Evolutionary conservation across 2,113 vertebrate genomes (phyloP).

Genomic region (Paraplagusia blochii): DNA sequence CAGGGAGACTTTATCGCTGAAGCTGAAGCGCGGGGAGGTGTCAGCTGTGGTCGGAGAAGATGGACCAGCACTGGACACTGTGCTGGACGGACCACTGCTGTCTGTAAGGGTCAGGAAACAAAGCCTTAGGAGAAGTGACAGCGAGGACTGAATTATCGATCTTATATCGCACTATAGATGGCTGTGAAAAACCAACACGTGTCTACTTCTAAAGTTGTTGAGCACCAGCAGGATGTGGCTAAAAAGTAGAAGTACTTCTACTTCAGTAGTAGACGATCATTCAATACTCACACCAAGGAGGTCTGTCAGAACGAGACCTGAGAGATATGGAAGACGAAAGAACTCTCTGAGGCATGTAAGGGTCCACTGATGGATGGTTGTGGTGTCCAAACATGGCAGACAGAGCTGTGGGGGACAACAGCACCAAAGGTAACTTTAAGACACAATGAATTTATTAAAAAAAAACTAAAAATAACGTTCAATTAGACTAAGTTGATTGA

Average conservation of each 20-base stretch:
- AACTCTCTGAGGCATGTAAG: conserved; percentile 85
- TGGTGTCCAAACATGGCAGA: conserved; percentile 85
- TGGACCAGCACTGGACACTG: conserved; percentile 92
- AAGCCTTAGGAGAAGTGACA: background rate
- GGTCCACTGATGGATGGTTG: conserved; percentile 81
- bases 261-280: no score
- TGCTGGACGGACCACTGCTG: conserved; percentile 95
- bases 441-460: no score
- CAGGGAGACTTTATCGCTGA: conserved; percentile 81
- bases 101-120: conserved; percentile 76
- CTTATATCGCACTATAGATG: no score
- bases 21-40: conserved; percentile 85
- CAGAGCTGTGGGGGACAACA: conserved; percentile 55
- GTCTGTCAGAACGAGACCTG: conserved; percentile 85
- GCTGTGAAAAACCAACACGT: no score
- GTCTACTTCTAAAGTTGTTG: no score
- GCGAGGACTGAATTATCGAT: no score
- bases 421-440: background rate
- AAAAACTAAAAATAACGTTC: background rate
- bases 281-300: conserved; percentile 92
- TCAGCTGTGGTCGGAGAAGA: conserved; percentile 88
- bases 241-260: no score
- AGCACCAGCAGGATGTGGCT: no score
- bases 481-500: conserved; percentile 40
- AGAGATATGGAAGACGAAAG: conserved; percentile 82